Evolutionary conservation across 2,797 vertebrate species (phyloP).

Genomic region (Coreius guichenoti): DNA sequence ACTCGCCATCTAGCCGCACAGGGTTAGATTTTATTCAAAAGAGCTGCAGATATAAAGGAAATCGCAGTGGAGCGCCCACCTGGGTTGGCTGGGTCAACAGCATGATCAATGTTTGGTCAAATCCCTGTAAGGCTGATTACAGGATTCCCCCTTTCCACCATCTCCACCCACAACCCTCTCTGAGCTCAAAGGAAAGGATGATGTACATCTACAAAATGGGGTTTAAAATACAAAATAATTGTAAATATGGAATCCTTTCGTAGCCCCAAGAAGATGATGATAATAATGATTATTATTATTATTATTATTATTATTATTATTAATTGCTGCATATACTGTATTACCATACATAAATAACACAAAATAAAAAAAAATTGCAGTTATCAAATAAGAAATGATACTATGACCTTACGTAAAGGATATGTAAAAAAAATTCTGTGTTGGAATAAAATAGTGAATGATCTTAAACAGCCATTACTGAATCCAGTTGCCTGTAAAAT

Average conservation of each 20-base stretch:
- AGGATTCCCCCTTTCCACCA: constrained; percentile 37
- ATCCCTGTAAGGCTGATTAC: constrained; percentile 37
- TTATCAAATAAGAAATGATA: neutral
- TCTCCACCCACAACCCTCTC: constrained; percentile 23
- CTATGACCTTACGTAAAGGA: neutral
- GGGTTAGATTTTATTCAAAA: constrained; percentile 18
- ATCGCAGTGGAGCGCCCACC: constrained; percentile 41
- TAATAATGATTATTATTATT: neutral
- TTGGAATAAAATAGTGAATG: neutral
- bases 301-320: neutral
- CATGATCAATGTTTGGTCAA: constrained; percentile 42
- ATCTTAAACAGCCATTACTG: neutral
- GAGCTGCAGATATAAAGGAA: constrained; percentile 34
- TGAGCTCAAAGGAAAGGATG: constrained; percentile 1
- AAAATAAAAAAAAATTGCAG: neutral
- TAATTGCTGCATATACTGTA: neutral
- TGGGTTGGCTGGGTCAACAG: constrained; percentile 44
- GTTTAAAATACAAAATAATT: neutral
- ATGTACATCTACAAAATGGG: neutral
- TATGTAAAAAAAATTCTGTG: neutral
- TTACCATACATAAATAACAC: neutral
- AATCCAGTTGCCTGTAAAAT: constrained; percentile 25
- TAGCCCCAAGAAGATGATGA: neutral
- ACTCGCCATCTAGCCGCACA: neutral
- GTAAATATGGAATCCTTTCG: neutral